These are phyloP conservation scores for Chrysoperla carnea DNA, from an alignment of 1,140 invertebrate genomes.

Conservation along the genomic window DNA sequence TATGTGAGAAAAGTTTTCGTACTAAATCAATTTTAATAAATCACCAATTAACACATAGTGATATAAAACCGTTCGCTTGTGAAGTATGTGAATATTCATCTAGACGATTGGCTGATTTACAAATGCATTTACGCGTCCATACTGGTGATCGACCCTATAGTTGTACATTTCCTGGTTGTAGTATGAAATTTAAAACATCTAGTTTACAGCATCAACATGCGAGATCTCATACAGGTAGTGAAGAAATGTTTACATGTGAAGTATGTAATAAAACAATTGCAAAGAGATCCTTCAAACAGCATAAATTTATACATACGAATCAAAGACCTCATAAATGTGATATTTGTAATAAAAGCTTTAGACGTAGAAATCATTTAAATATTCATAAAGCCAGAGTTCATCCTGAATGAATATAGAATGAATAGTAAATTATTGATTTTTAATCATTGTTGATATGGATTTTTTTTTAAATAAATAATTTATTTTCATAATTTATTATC, in stretches of 20 bases:
- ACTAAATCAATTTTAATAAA: slow-evolving; percentile 41
- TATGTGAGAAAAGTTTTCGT: slow-evolving; percentile 30
- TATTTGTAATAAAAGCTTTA: slow-evolving; percentile 11
- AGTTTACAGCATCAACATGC: slow-evolving; percentile 24
- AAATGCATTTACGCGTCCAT: slow-evolving; percentile 25
- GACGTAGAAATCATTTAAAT: slow-evolving; percentile 10
- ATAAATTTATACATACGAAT: slow-evolving; percentile 12
- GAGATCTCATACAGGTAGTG: slow-evolving; percentile 38
- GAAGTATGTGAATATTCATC: background rate
- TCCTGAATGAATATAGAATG: no score
- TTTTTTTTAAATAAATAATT: no score
- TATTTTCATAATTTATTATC: no score
- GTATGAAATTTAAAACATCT: slow-evolving; percentile 11
- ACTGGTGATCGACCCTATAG: slow-evolving; percentile 33
- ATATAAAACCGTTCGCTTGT: slow-evolving; percentile 22
- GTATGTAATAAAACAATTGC: slow-evolving; percentile 50
- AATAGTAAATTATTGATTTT: no score
- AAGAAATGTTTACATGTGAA: slow-evolving; percentile 51
- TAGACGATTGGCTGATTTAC: slow-evolving; percentile 2
- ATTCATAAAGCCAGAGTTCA: slow-evolving; percentile 5
- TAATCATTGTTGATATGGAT: no score
- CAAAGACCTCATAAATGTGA: slow-evolving; percentile 6
- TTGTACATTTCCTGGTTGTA: slow-evolving; percentile 27
- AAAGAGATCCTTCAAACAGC: slow-evolving; percentile 11
- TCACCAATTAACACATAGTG: slow-evolving; percentile 16